Percentiles rank a stretch among this genome's conserved stretches.
These are phyloP conservation scores for Cataglyphis hispanica DNA, from an alignment of 1,140 invertebrate species.

Conservation along the genomic window DNA sequence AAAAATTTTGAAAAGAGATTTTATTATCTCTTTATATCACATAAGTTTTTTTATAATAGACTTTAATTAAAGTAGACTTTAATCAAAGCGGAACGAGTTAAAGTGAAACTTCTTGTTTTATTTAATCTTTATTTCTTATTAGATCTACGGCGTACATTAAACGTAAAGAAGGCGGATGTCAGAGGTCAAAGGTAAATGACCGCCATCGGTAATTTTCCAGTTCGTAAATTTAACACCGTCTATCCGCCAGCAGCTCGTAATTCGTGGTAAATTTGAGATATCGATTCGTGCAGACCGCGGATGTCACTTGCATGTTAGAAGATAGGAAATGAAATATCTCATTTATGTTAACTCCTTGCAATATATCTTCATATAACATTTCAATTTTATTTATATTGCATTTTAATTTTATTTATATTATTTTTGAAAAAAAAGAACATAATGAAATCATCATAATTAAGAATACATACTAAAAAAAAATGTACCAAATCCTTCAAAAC, in stretches of 20 bases:
- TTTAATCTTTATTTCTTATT: conserved; percentile 27
- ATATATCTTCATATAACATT: background rate
- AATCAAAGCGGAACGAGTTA: background rate
- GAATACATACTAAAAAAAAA: background rate
- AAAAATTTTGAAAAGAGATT: background rate
- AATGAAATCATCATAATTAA: background rate
- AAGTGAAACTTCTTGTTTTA: background rate
- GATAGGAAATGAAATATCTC: conserved; percentile 45
- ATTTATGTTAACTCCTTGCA: background rate
- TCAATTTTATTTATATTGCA: background rate
- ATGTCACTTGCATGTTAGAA: conserved; percentile 26
- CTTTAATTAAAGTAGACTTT: background rate
- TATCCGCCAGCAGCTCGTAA: conserved; percentile 30
- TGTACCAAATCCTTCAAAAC: too few relatives aligned
- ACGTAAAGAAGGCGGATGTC: background rate
- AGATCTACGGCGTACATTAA: background rate
- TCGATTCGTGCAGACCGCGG: conserved; percentile 41
- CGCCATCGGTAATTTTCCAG: conserved; percentile 38
- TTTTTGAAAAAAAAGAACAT: background rate
- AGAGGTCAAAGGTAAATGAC: conserved; percentile 70
- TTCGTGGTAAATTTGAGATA: conserved; percentile 52
- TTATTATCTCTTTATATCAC: background rate
- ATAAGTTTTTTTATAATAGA: background rate
- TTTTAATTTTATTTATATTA: background rate
- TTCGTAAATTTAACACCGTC: conserved; percentile 58